phyloP scores from a whole-genome alignment of 2,113 vertebrate species.

The Periophthalmodon schlosseri region DNA sequence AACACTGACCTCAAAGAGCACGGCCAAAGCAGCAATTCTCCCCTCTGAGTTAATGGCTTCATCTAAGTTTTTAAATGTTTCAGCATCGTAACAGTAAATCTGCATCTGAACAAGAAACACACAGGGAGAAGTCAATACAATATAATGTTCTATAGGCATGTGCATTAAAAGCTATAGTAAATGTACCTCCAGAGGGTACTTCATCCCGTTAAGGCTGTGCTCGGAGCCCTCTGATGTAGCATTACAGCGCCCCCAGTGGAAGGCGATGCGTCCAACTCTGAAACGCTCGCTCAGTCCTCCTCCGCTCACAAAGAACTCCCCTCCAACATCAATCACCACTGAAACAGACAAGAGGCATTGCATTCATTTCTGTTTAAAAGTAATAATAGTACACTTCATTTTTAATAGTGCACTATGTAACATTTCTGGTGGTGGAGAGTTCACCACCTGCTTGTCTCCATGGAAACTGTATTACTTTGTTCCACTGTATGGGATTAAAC shows the following conservation, averaged over 20 bases:
- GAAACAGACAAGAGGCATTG: slow-evolving; percentile 17
- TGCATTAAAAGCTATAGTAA: neutral
- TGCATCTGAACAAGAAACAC: slow-evolving; percentile 84
- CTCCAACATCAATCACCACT: slow-evolving; percentile 90
- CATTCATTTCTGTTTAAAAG: neutral
- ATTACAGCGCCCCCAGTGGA: slow-evolving; percentile 98
- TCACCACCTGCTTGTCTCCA: too few relatives aligned
- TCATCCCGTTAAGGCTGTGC: slow-evolving; percentile 91
- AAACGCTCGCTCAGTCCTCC: slow-evolving; percentile 86
- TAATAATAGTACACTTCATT: neutral
- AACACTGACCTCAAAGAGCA: slow-evolving; percentile 89
- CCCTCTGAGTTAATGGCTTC: slow-evolving; percentile 86
- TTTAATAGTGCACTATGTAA: too few relatives aligned
- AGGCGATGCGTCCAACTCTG: slow-evolving; percentile 85
- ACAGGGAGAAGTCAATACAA: neutral
- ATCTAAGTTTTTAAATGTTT: slow-evolving; percentile 84
- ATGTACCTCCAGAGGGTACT: slow-evolving; percentile 91
- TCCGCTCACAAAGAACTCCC: slow-evolving; percentile 88
- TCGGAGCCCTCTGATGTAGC: slow-evolving; percentile 90
- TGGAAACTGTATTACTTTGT: too few relatives aligned
- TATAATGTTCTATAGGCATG: neutral
- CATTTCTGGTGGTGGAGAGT: too few relatives aligned
- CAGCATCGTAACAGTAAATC: slow-evolving; percentile 87
- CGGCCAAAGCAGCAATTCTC: slow-evolving; percentile 85
- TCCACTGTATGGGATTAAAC: too few relatives aligned